Conservation (phyloP, 1,140 invertebrate species). For the Habropoda laboriosa region DNA sequence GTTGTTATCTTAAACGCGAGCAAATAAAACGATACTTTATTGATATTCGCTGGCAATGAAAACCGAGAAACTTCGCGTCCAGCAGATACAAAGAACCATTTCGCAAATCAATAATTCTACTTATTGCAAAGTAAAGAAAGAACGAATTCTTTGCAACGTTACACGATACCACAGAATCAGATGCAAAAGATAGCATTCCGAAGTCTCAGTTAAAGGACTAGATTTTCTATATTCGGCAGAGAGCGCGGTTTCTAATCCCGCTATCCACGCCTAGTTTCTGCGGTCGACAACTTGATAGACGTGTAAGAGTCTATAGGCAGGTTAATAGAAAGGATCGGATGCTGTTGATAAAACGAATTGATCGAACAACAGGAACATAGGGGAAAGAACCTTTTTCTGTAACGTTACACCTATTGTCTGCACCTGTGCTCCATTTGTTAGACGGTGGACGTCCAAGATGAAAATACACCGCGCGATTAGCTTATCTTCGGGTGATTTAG, state of each 20-base stretch:
- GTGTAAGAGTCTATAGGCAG: background rate
- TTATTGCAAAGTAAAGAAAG: background rate
- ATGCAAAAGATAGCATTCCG: background rate
- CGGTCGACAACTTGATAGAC: background rate
- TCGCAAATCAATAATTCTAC: background rate
- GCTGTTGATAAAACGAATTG: background rate
- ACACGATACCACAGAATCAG: background rate
- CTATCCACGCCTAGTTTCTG: conserved; percentile 29
- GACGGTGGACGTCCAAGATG: too few species aligned
- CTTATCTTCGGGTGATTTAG: background rate
- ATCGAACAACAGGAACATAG: background rate
- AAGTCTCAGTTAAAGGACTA: background rate
- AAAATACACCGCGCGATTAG: background rate
- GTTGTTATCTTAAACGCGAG: background rate
- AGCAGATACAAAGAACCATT: background rate
- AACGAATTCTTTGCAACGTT: background rate
- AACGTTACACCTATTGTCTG: background rate
- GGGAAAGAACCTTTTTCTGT: conserved; percentile 2
- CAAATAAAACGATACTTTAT: background rate
- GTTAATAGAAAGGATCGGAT: background rate
- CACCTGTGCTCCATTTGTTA: background rate
- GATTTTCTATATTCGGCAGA: conserved; percentile 18
- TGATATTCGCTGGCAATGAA: background rate
- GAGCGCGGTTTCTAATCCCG: background rate
- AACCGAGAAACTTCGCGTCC: background rate